Percentiles rank a stretch among this genome's conserved stretches.
Evolutionary conservation across 2,888 invertebrate species (phyloP).

Genomic region (Cephus runcator): DNA sequence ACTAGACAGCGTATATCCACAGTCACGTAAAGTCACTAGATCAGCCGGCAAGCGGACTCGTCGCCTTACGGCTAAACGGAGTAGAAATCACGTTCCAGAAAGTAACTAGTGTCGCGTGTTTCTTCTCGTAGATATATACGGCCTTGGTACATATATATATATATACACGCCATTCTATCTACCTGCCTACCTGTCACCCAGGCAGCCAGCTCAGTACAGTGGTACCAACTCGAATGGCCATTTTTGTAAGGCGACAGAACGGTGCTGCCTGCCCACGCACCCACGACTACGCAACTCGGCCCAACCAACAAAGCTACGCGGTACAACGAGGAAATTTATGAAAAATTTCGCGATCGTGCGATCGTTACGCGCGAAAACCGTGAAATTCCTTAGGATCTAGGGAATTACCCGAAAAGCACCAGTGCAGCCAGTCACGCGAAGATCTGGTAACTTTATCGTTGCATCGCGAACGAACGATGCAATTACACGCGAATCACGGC

Average conservation of each 20-base stretch:
- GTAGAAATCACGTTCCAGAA: constrained; percentile 2
- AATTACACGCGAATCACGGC: too few species aligned
- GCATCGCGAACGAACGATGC: too few species aligned
- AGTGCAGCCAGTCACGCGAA: too few species aligned
- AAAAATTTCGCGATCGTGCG: not conserved
- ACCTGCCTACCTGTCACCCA: not conserved
- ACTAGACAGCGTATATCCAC: not conserved
- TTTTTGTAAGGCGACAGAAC: not conserved
- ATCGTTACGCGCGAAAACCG: too few species aligned
- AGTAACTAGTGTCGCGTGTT: not conserved
- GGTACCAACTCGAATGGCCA: not conserved
- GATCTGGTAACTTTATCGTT: too few species aligned
- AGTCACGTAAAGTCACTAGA: not conserved
- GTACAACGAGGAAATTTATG: not conserved
- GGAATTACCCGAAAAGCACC: too few species aligned
- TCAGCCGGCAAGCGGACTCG: not conserved
- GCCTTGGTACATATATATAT: not conserved
- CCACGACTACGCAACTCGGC: not conserved
- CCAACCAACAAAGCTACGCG: not conserved
- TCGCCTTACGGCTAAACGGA: not conserved
- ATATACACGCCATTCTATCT: too few species aligned
- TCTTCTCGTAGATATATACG: not conserved
- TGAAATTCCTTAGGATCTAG: too few species aligned
- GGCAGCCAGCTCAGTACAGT: not conserved
- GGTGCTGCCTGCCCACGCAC: not conserved